Evolutionary conservation across 2,888 invertebrate species (phyloP).

Genomic region (Drosophila eohydei): DNA sequence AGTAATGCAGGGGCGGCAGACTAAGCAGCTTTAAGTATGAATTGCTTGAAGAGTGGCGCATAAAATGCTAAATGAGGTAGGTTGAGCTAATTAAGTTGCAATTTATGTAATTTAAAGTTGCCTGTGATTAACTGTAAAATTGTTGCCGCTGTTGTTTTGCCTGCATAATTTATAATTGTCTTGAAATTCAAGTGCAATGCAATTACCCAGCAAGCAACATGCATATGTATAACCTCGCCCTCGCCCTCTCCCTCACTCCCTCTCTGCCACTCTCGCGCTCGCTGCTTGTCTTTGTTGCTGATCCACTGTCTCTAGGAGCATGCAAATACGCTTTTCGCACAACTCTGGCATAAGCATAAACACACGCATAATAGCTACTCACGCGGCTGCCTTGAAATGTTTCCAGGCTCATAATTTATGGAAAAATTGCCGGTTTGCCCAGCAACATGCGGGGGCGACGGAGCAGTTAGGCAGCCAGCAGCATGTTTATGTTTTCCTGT

Average conservation of each 20-base stretch:
- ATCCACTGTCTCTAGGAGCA: conserved; percentile 15
- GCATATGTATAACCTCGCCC: conserved; percentile 65
- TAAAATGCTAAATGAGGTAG: background rate
- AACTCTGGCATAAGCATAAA: conserved; percentile 14
- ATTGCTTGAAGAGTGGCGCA: background rate
- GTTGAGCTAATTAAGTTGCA: conserved; percentile 5
- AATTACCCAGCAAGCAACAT: conserved; percentile 36
- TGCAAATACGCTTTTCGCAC: conserved; percentile 49
- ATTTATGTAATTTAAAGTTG: conserved; percentile 1
- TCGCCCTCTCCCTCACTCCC: background rate
- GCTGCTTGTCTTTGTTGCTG: background rate
- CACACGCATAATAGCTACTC: conserved; percentile 66
- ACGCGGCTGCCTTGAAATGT: conserved; percentile 69
- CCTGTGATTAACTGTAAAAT: background rate
- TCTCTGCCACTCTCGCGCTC: background rate
- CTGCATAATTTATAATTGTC: conserved; percentile 46
- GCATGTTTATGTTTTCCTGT: conserved; percentile 79
- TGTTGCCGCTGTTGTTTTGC: background rate
- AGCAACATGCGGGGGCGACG: background rate
- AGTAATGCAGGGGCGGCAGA: conserved; percentile 27
- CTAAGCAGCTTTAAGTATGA: background rate
- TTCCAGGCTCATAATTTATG: conserved; percentile 73
- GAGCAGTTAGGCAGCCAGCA: conserved; percentile 54
- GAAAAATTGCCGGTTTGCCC: conserved; percentile 56
- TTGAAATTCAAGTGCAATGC: conserved; percentile 59